phyloP scores from a whole-genome alignment of 2,888 invertebrate species.

The Volucella bombylans region DNA sequence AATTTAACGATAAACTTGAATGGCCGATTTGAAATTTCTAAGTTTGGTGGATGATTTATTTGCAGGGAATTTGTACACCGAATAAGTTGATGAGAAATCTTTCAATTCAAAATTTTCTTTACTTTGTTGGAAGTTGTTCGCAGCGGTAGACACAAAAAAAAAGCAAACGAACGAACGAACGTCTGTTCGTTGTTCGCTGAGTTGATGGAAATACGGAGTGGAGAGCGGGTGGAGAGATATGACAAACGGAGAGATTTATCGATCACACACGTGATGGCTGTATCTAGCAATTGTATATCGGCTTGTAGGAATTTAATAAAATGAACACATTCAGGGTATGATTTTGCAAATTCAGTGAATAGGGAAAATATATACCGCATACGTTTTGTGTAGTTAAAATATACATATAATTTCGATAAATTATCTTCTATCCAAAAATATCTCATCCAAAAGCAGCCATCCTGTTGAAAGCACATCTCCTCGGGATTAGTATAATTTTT shows the following conservation, averaged over 20 bases:
- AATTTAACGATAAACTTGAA: slow-evolving; percentile 35
- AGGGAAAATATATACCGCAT: too few relatives aligned
- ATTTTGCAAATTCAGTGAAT: too few relatives aligned
- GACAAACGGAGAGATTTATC: slow-evolving; percentile 59
- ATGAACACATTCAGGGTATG: too few relatives aligned
- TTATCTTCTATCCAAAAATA: too few relatives aligned
- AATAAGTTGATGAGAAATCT: slow-evolving; percentile 31
- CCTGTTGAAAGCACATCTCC: too few relatives aligned
- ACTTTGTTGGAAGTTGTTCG: slow-evolving; percentile 61
- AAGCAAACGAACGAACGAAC: slow-evolving; percentile 61
- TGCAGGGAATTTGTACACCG: slow-evolving; percentile 38
- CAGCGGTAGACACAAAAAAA: slow-evolving; percentile 70
- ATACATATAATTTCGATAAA: too few relatives aligned
- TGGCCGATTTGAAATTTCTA: background rate
- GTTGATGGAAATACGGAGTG: slow-evolving; percentile 56
- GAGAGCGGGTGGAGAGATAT: slow-evolving; percentile 62
- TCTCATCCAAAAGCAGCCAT: too few relatives aligned
- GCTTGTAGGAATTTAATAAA: too few relatives aligned
- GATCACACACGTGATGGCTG: slow-evolving; percentile 40
- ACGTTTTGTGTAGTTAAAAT: too few relatives aligned
- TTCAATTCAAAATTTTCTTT: slow-evolving; percentile 27
- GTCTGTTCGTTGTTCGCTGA: slow-evolving; percentile 61
- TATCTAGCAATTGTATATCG: background rate
- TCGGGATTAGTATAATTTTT: too few relatives aligned
- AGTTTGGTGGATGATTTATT: slow-evolving; percentile 5